These are phyloP conservation scores for Catonia carolina DNA, from an alignment of 2,888 invertebrate species.

Conservation along the genomic window DNA sequence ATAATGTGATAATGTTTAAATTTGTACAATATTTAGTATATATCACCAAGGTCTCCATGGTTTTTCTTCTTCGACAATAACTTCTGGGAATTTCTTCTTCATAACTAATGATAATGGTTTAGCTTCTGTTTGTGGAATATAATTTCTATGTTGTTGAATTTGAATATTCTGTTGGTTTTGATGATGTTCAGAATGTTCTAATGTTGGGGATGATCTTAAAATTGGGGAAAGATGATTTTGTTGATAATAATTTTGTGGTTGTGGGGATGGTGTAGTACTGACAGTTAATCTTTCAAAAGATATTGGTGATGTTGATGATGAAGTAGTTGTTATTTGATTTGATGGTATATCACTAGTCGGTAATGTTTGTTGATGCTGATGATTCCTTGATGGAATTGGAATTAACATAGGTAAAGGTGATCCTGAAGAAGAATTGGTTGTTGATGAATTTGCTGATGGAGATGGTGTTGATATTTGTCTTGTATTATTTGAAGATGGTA, in stretches of 20 bases:
- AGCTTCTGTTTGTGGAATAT: background rate
- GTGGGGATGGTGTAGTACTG: background rate
- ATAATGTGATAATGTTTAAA: no score
- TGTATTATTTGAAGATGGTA: conserved; percentile 42
- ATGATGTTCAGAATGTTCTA: background rate
- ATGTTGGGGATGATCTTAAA: background rate
- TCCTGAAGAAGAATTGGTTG: background rate
- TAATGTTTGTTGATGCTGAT: background rate
- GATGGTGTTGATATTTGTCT: no score
- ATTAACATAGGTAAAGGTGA: conserved; percentile 11
- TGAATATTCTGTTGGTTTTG: background rate
- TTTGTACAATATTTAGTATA: no score
- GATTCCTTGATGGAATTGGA: background rate
- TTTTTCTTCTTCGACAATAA: background rate
- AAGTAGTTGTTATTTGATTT: background rate
- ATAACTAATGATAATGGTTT: conserved; percentile 4
- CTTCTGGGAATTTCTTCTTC: background rate
- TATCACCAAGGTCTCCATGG: conserved; percentile 7
- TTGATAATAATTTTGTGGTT: background rate
- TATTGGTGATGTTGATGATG: background rate
- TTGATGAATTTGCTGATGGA: no score
- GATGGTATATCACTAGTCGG: background rate
- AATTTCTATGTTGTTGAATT: background rate
- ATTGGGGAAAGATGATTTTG: background rate
- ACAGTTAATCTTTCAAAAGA: background rate